Percentiles rank a stretch among this genome's conserved stretches.
These are phyloP conservation scores for Mylabris phalerata DNA, from an alignment of 1,140 invertebrate species.

Conservation along the genomic window DNA sequence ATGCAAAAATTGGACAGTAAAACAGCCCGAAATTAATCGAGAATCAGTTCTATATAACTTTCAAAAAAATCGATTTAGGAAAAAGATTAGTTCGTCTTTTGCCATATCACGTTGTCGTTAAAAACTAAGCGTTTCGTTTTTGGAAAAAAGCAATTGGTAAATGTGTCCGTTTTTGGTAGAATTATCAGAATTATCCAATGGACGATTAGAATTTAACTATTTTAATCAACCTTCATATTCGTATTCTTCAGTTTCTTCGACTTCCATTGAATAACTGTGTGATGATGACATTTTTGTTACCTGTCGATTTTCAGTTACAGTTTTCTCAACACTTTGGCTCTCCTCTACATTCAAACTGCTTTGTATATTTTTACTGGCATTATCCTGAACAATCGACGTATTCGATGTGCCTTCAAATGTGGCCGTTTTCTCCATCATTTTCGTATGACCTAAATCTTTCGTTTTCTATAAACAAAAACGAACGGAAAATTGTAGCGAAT, in stretches of 20 bases:
- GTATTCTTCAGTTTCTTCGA: conserved; percentile 40
- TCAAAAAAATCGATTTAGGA: not conserved
- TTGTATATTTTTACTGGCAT: conserved; percentile 26
- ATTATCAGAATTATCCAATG: no score
- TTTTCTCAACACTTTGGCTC: conserved; percentile 23
- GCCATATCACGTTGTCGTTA: conserved; percentile 23
- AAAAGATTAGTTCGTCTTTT: conserved; percentile 8
- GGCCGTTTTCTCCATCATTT: conserved; percentile 34
- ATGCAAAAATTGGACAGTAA: conserved; percentile 14
- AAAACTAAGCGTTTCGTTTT: not conserved
- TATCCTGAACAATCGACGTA: conserved; percentile 34
- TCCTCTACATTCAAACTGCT: conserved; percentile 29
- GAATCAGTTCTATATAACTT: conserved; percentile 43
- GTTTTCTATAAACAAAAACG: conserved; percentile 23
- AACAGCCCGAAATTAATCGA: conserved; percentile 14
- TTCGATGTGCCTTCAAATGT: conserved; percentile 34
- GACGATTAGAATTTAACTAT: not conserved
- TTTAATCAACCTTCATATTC: conserved; percentile 30
- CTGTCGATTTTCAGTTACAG: conserved; percentile 32
- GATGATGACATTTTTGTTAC: conserved; percentile 34
- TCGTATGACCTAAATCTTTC: conserved; percentile 36
- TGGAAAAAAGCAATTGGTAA: no score
- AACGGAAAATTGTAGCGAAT: no score
- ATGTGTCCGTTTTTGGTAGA: no score
- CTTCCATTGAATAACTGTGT: conserved; percentile 32